Percentiles rank a stretch among this genome's conserved stretches.
phyloP scores from a whole-genome alignment of 1,140 invertebrate species.

The Brachionus calyciflorus region DNA sequence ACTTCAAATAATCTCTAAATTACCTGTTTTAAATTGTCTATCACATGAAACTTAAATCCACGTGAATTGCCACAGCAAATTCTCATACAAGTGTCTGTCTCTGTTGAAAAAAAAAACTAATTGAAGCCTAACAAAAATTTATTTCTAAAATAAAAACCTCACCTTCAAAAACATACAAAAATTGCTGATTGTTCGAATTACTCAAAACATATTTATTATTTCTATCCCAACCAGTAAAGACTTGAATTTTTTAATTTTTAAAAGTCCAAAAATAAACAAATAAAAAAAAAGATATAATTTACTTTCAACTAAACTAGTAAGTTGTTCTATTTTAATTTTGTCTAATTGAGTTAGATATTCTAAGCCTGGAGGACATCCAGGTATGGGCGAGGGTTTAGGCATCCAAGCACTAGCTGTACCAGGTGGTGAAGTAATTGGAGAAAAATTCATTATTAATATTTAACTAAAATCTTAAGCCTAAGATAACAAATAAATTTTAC shows the following conservation, averaged over 20 bases:
- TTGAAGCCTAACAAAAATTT: neutral
- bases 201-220: constrained; percentile 70
- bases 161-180: constrained; percentile 59
- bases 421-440: neutral
- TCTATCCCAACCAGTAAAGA: constrained; percentile 65
- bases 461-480: neutral
- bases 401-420: constrained; percentile 66
- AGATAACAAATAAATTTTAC: neutral
- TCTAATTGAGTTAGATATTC: constrained; percentile 88
- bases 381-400: constrained; percentile 68
- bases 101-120: constrained; percentile 53
- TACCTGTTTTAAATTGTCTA: constrained; percentile 42
- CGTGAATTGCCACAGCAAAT: constrained; percentile 74
- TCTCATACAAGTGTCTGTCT: constrained; percentile 74
- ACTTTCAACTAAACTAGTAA: constrained; percentile 79
- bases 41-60: constrained; percentile 64
- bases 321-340: constrained; percentile 79
- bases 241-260: neutral
- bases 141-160: neutral
- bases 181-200: constrained; percentile 55
- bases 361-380: constrained; percentile 81
- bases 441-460: neutral
- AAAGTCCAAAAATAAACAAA: neutral
- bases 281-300: neutral
- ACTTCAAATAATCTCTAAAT: neutral